Percentiles rank a stretch among this genome's conserved stretches.
These are phyloP conservation scores for Lophura nycthemera DNA, from an alignment of 2,113 vertebrate genomes.

Conservation along the genomic window DNA sequence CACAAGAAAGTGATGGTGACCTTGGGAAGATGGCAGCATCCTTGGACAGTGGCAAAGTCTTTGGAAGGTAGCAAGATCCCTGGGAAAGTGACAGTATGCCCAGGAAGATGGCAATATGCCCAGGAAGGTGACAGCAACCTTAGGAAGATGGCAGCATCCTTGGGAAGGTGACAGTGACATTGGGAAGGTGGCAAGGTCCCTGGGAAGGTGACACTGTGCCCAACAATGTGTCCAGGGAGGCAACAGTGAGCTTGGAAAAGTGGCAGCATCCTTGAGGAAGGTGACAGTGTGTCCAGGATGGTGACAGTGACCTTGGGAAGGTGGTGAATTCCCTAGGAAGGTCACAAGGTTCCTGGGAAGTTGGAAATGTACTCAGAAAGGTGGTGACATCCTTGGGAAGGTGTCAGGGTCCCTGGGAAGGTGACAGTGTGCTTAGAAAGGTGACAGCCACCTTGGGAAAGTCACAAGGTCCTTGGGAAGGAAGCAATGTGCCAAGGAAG, in stretches of 20 bases:
- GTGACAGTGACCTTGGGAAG: background rate
- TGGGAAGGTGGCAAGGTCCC: no score
- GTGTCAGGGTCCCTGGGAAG: no score
- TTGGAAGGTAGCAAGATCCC: no score
- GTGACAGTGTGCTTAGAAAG: no score
- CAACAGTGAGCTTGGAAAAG: background rate
- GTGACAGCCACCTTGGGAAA: no score
- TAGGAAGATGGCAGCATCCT: background rate
- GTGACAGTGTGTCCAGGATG: fast-evolving
- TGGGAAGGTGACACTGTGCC: background rate
- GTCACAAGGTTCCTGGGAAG: background rate
- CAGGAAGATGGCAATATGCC: background rate
- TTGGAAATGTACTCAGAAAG: no score
- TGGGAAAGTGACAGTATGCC: no score
- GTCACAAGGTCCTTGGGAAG: no score
- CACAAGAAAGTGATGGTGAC: fast-evolving
- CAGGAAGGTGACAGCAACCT: background rate
- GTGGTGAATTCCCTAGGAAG: background rate
- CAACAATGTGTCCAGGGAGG: background rate
- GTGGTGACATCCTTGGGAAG: background rate
- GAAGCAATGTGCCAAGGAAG: no score
- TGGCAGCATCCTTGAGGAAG: background rate
- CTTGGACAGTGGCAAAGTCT: background rate
- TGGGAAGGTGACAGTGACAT: fast-evolving
- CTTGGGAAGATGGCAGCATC: background rate